These are phyloP conservation scores for Anas platyrhynchos DNA, from an alignment of 2,113 vertebrate genomes.

Conservation along the genomic window DNA sequence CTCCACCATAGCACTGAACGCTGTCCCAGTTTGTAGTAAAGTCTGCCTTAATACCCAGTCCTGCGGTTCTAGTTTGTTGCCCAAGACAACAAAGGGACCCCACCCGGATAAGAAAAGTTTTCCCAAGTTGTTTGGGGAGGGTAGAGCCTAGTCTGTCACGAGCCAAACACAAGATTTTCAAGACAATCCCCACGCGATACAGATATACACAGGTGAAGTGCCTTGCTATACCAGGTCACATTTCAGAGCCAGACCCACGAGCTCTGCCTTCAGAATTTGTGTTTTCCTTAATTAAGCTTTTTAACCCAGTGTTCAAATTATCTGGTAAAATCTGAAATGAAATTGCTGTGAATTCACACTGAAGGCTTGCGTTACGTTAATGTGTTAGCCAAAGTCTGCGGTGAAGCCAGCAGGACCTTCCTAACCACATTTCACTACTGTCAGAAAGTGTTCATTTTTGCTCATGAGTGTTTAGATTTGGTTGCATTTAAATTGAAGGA, in stretches of 20 bases:
- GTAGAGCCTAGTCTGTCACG: neutral
- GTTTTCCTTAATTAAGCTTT: neutral
- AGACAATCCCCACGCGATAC: too few relatives aligned
- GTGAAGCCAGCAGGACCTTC: neutral
- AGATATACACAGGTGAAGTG: too few relatives aligned
- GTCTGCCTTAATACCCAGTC: neutral
- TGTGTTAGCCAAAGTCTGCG: neutral
- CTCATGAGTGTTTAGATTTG: neutral
- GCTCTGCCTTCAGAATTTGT: too few relatives aligned
- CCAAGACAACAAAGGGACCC: neutral
- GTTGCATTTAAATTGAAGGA: neutral
- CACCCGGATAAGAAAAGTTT: neutral
- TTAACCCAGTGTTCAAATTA: neutral
- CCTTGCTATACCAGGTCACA: neutral
- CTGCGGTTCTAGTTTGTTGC: neutral
- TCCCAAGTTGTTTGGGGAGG: neutral
- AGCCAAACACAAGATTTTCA: neutral
- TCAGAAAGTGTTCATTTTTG: neutral
- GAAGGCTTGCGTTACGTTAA: neutral
- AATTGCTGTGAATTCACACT: neutral
- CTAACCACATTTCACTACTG: neutral
- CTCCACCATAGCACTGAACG: accelerated
- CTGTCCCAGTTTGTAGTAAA: neutral
- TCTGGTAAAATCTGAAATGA: neutral
- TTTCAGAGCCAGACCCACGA: neutral